phyloP scores from a whole-genome alignment of 37 sponge, comb jelly and placozoan species.

The Spongia lamella region DNA sequence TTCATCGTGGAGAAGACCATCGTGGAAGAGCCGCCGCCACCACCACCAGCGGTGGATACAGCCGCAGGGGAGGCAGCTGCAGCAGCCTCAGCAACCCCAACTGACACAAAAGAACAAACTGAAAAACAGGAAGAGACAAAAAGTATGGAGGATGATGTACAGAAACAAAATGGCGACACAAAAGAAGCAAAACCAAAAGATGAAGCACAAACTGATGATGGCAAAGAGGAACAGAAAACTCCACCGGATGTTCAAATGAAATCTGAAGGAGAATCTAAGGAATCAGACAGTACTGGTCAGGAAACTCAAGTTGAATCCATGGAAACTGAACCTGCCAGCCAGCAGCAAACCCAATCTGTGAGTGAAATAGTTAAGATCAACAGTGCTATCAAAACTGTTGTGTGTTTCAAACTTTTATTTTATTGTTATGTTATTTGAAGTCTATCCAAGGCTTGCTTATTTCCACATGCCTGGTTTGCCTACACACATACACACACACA shows the following conservation, averaged over 20 bases:
- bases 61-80: background rate
- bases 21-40: slow-evolving; percentile 4
- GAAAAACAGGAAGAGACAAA: background rate
- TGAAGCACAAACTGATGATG: background rate
- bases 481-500: too few relatives aligned
- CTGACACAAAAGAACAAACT: background rate
- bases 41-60: background rate
- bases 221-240: background rate
- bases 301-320: background rate
- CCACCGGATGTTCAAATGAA: too few relatives aligned
- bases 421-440: too few relatives aligned
- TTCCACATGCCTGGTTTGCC: too few relatives aligned
- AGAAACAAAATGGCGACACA: background rate
- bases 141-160: background rate
- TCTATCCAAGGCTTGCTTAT: too few relatives aligned
- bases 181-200: too few relatives aligned
- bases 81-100: background rate
- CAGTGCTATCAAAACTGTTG: too few relatives aligned
- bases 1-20: slow-evolving; percentile 69
- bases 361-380: too few relatives aligned
- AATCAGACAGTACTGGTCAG: background rate
- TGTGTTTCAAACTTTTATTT: too few relatives aligned
- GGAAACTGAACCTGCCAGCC: too few relatives aligned
- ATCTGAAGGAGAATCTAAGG: too few relatives aligned
- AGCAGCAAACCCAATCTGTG: too few relatives aligned